Evolutionary conservation across 2,113 vertebrate genomes (phyloP).

Genomic region (Corythornis vintsioides): DNA sequence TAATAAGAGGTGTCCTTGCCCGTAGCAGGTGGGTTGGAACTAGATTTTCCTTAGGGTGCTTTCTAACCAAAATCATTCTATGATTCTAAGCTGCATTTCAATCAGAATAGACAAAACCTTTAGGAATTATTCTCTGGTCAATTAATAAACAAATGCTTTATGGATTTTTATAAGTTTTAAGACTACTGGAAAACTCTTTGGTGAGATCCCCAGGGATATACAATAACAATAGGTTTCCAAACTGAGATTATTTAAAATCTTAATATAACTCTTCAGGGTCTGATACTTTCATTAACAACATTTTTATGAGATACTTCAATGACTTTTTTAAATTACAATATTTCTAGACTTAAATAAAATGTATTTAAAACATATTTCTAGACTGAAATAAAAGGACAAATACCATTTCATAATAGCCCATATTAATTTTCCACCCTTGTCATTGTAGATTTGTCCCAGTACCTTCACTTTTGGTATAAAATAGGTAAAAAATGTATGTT

Average conservation of each 20-base stretch:
- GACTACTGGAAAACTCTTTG: not conserved
- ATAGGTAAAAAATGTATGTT: not conserved
- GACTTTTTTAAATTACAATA: not conserved
- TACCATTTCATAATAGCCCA: not conserved
- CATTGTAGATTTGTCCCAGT: not conserved
- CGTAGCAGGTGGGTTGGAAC: not conserved
- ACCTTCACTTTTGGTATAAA: not conserved
- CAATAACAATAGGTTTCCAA: not conserved
- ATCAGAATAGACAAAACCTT: not conserved
- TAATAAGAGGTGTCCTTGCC: not conserved
- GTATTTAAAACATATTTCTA: not conserved
- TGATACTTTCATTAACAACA: not conserved
- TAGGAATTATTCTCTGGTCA: not conserved
- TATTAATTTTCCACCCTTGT: not conserved
- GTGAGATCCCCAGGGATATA: not conserved
- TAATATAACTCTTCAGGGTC: not conserved
- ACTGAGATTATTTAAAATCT: not conserved
- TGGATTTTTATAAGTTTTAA: not conserved
- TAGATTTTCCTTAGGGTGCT: not conserved
- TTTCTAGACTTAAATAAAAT: not conserved
- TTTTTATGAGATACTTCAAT: not conserved
- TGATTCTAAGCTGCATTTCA: not conserved
- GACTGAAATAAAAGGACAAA: not conserved
- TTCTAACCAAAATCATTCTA: not conserved
- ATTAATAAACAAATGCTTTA: not conserved